Evolutionary conservation across 1,140 invertebrate species (phyloP).

Genomic region (Diachasmimorpha longicaudata): DNA sequence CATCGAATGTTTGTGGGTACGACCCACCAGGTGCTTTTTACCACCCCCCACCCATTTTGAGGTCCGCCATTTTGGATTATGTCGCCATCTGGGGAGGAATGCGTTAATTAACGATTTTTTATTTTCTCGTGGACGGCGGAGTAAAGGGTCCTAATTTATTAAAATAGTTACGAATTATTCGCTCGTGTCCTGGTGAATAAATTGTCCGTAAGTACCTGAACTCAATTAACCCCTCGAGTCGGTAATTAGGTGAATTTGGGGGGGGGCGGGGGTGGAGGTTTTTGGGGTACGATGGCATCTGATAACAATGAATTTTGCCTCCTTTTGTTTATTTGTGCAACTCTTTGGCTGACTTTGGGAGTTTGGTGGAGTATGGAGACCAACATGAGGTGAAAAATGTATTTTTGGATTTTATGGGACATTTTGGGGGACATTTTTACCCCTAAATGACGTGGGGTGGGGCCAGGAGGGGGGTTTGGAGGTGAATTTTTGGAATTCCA

Average conservation of each 20-base stretch:
- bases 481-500: constrained; percentile 8
- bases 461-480: background rate
- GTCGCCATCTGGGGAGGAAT: constrained; percentile 55
- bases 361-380: constrained; percentile 13
- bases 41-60: too few species aligned
- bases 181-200: constrained; percentile 34
- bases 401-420: background rate
- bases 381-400: background rate
- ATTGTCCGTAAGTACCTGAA: constrained; percentile 49
- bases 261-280: background rate
- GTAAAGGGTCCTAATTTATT: constrained; percentile 58
- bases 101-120: constrained; percentile 53
- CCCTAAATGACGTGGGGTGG: background rate
- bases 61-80: too few species aligned
- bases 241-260: background rate
- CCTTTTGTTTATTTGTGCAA: constrained; percentile 26
- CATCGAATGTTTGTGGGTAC: too few species aligned
- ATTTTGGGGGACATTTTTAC: background rate
- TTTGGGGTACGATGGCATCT: background rate
- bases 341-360: background rate
- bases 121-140: constrained; percentile 48
- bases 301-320: constrained; percentile 5
- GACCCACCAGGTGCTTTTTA: too few species aligned
- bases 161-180: constrained; percentile 53
- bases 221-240: background rate